A percentile compares a stretch with the other conserved stretches of the same genome.
Evolutionary conservation across 2,113 vertebrate genomes (phyloP).

Genomic region (Mirza zaza): DNA sequence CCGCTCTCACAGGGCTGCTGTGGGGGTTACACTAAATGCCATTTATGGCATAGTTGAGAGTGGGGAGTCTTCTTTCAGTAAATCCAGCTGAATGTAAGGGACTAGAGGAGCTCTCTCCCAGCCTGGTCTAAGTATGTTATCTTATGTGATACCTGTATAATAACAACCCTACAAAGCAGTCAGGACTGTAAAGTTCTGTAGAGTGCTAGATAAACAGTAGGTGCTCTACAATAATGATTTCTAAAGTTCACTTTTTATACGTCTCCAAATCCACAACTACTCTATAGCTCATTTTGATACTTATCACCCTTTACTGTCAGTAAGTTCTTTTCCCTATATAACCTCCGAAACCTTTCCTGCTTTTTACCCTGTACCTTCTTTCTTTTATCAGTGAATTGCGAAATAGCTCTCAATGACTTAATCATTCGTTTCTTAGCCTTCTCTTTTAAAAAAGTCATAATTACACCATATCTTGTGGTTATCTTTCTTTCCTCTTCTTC

Average conservation of each 20-base stretch:
- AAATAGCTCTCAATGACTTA: background rate
- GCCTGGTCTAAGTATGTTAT: background rate
- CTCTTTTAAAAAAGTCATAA: background rate
- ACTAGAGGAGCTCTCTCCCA: background rate
- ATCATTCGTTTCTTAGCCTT: background rate
- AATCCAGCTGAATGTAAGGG: background rate
- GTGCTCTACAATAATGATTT: background rate
- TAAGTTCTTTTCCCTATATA: background rate
- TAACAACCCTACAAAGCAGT: background rate
- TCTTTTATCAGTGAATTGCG: background rate
- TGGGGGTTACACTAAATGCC: background rate
- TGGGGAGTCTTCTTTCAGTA: background rate
- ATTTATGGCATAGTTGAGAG: background rate
- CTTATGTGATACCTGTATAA: background rate
- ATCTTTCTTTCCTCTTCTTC: background rate
- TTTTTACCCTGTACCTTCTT: background rate
- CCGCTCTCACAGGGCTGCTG: background rate
- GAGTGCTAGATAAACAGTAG: background rate
- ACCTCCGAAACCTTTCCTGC: background rate
- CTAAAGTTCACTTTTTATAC: background rate
- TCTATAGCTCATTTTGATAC: constrained; percentile 9
- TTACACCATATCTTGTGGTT: background rate
- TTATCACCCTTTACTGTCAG: background rate
- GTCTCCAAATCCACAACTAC: background rate
- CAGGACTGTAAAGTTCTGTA: background rate